These are phyloP conservation scores for Drosophila neonasuta DNA, from an alignment of 2,888 invertebrate genomes.

Conservation along the genomic window DNA sequence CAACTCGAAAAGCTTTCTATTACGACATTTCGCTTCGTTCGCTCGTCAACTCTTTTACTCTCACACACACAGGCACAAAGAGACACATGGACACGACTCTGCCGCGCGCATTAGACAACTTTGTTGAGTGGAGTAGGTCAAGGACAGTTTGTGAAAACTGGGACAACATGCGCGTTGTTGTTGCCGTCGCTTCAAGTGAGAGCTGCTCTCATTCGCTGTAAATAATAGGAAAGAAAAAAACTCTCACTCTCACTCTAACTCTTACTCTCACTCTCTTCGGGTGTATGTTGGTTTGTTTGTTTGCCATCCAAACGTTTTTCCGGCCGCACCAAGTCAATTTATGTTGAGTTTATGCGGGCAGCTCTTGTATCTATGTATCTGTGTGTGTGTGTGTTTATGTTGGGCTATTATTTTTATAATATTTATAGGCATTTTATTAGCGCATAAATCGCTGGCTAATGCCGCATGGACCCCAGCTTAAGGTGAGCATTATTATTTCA, in stretches of 20 bases:
- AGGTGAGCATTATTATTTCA: slow-evolving; percentile 13
- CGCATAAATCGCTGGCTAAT: slow-evolving; percentile 34
- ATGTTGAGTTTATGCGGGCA: slow-evolving; percentile 49
- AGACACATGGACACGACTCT: slow-evolving; percentile 40
- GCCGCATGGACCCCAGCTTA: slow-evolving; percentile 22
- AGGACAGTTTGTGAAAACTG: slow-evolving; percentile 82
- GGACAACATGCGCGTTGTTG: slow-evolving; percentile 78
- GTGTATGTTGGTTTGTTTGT: slow-evolving; percentile 32
- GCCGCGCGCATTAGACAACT: slow-evolving; percentile 70
- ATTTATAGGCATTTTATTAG: slow-evolving; percentile 42
- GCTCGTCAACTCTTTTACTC: slow-evolving; percentile 49
- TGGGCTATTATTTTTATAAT: slow-evolving; percentile 32
- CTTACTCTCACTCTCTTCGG: slow-evolving; percentile 24
- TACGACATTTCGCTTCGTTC: slow-evolving; percentile 64
- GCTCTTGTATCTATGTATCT: slow-evolving; percentile 7
- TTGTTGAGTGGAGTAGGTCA: slow-evolving; percentile 82
- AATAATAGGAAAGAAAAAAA: slow-evolving; percentile 22
- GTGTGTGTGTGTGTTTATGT: neutral
- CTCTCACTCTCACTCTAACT: slow-evolving; percentile 48
- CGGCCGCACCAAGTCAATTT: slow-evolving; percentile 51
- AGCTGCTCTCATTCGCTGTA: slow-evolving; percentile 32
- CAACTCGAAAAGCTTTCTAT: slow-evolving; percentile 75
- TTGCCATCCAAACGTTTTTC: slow-evolving; percentile 43
- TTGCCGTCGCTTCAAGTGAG: slow-evolving; percentile 53
- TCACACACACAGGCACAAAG: slow-evolving; percentile 18